These are phyloP conservation scores for Drosophila tani DNA, from an alignment of 1,140 invertebrate genomes.

Conservation along the genomic window DNA sequence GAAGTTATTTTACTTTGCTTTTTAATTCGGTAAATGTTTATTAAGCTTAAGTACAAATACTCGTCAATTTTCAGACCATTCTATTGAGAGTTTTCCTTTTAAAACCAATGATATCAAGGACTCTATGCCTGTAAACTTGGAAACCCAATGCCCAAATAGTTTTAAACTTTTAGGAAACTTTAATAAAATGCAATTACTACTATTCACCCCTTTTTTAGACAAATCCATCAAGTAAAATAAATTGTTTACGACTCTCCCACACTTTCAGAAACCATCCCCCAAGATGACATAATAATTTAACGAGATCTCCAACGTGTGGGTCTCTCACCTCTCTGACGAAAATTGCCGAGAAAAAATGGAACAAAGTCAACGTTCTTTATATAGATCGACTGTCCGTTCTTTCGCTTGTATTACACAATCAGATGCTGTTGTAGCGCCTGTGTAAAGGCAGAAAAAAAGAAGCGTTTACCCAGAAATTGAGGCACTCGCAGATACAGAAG, in stretches of 20 bases:
- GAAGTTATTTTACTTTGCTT: too few relatives aligned
- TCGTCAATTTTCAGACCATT: too few relatives aligned
- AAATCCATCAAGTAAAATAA: not conserved
- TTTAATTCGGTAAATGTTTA: too few relatives aligned
- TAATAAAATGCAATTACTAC: not conserved
- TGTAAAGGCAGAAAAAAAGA: constrained; percentile 4
- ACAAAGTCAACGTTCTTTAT: constrained; percentile 64
- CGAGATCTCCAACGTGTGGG: not conserved
- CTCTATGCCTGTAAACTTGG: too few relatives aligned
- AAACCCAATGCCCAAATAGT: too few relatives aligned
- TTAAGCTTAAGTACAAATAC: too few relatives aligned
- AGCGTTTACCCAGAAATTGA: constrained; percentile 60
- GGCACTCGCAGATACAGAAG: constrained; percentile 11
- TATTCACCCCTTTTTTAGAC: not conserved
- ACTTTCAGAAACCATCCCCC: not conserved
- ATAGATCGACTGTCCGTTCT: constrained; percentile 21
- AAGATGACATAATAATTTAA: constrained; percentile 17
- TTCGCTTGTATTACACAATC: constrained; percentile 55
- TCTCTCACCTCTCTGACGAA: constrained; percentile 31
- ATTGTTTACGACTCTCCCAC: constrained; percentile 5
- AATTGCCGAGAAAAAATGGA: constrained; percentile 8
- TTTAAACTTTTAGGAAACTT: not conserved
- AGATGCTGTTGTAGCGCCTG: constrained; percentile 47
- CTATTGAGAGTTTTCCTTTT: too few relatives aligned
- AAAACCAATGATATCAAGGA: too few relatives aligned